Percentiles rank a stretch among this genome's conserved stretches.
Conservation (phyloP, 2,888 invertebrate species). For the Athripsodes cinereus region DNA sequence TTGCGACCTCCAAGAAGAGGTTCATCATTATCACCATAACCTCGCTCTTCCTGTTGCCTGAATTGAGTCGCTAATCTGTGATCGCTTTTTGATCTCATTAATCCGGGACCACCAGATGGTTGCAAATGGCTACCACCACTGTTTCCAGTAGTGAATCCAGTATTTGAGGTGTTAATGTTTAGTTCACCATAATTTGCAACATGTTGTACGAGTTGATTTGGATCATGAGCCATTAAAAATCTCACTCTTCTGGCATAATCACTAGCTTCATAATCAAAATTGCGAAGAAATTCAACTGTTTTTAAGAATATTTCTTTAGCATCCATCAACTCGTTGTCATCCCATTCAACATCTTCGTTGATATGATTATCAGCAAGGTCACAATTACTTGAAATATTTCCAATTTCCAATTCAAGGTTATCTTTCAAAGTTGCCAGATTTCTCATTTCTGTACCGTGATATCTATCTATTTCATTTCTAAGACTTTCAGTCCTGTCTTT, state of each 20-base stretch:
- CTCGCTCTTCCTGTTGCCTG: slow-evolving; percentile 71
- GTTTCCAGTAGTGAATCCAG: slow-evolving; percentile 49
- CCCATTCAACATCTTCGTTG: slow-evolving; percentile 85
- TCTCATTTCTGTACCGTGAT: slow-evolving; percentile 80
- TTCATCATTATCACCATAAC: slow-evolving; percentile 48
- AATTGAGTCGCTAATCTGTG: slow-evolving; percentile 85
- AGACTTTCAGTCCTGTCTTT: slow-evolving; percentile 86
- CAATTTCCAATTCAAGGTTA: slow-evolving; percentile 89
- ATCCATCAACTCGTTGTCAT: slow-evolving; percentile 88
- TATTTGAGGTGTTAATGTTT: slow-evolving; percentile 63
- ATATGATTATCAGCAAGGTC: slow-evolving; percentile 94
- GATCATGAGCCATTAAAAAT: slow-evolving; percentile 86
- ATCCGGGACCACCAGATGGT: slow-evolving; percentile 61
- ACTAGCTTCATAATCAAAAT: slow-evolving; percentile 89
- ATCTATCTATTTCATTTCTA: slow-evolving; percentile 86
- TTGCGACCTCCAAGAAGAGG: slow-evolving; percentile 68
- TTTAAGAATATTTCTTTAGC: slow-evolving; percentile 94
- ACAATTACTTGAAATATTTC: slow-evolving; percentile 94
- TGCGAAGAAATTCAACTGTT: slow-evolving; percentile 90
- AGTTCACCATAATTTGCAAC: slow-evolving; percentile 87
- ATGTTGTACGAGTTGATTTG: slow-evolving; percentile 83
- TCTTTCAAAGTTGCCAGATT: slow-evolving; percentile 83
- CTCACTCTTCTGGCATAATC: slow-evolving; percentile 82
- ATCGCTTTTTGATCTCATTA: slow-evolving; percentile 91
- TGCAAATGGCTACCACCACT: slow-evolving; percentile 50